Evolutionary conservation across 2,888 invertebrate genomes (phyloP).

Genomic region (Pseudeuparius sepicola): DNA sequence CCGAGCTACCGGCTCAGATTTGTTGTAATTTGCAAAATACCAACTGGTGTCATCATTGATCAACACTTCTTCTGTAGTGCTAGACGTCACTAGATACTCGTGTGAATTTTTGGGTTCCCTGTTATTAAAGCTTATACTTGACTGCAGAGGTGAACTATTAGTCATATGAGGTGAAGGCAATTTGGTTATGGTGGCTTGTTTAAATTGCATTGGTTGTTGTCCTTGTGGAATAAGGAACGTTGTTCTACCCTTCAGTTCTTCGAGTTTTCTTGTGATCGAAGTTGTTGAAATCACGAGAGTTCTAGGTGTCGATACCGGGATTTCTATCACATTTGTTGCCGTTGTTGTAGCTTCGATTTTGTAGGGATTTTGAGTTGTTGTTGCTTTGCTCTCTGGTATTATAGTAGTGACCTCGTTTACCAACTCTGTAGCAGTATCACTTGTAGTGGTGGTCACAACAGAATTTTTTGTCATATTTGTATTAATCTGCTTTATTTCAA

Average conservation of each 20-base stretch:
- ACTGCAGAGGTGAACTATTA: too few relatives aligned
- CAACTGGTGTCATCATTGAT: conserved; percentile 52
- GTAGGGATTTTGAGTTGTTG: conserved; percentile 17
- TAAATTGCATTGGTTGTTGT: conserved; percentile 39
- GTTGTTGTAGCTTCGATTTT: conserved; percentile 15
- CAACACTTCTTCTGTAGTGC: conserved; percentile 43
- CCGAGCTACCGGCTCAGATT: conserved; percentile 45
- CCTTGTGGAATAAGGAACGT: conserved; percentile 54
- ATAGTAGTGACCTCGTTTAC: conserved; percentile 13
- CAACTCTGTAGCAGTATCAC: conserved; percentile 11
- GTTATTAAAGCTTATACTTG: too few relatives aligned
- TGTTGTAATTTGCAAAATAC: conserved; percentile 82
- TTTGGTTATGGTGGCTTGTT: conserved; percentile 48
- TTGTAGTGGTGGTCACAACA: too few relatives aligned
- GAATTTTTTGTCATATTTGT: too few relatives aligned
- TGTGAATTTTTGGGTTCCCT: too few relatives aligned
- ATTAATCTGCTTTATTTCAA: too few relatives aligned
- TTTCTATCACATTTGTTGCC: too few relatives aligned
- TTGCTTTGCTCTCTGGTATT: conserved; percentile 11
- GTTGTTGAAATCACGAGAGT: too few relatives aligned
- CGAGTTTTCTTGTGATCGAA: too few relatives aligned
- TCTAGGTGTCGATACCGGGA: too few relatives aligned
- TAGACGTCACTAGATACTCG: too few relatives aligned
- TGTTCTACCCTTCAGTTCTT: too few relatives aligned
- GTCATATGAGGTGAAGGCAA: conserved; percentile 40